Percentiles rank a stretch among this genome's conserved stretches.
These are phyloP conservation scores for Apus apus DNA, from an alignment of 2,113 vertebrate genomes.

Conservation along the genomic window DNA sequence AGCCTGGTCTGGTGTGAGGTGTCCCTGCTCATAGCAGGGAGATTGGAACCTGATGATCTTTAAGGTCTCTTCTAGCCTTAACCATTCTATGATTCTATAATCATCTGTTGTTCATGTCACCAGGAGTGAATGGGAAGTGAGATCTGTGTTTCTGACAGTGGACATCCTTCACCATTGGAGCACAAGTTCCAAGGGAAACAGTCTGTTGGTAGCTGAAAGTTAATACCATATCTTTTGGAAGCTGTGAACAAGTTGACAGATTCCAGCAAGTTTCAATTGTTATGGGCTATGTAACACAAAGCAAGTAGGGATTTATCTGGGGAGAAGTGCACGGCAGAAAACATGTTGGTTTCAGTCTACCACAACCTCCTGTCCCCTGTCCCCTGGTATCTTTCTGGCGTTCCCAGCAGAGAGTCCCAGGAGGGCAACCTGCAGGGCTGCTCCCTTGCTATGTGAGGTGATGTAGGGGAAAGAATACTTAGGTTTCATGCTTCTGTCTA, in stretches of 20 bases:
- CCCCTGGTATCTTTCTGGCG: not conserved
- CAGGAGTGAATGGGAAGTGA: not conserved
- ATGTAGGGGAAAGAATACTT: not conserved
- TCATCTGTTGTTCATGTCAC: not conserved
- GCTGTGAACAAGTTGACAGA: not conserved
- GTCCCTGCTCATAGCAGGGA: no score
- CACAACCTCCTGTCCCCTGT: not conserved
- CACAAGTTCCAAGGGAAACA: not conserved
- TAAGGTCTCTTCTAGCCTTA: no score
- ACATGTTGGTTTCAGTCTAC: not conserved
- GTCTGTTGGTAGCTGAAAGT: not conserved
- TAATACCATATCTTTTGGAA: not conserved
- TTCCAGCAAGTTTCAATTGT: not conserved
- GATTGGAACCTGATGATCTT: no score
- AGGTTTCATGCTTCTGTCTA: not conserved
- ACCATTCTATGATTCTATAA: no score
- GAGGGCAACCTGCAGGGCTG: not conserved
- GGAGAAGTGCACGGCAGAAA: not conserved
- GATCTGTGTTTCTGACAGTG: not conserved
- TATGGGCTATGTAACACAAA: not conserved
- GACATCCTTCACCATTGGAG: not conserved
- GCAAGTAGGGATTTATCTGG: not conserved
- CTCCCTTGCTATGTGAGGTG: not conserved
- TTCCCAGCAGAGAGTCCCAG: not conserved
- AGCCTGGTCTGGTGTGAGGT: no score